A percentile compares a stretch with the other conserved stretches of the same genome.
phyloP scores from a whole-genome alignment of 2,888 invertebrate species.

The Athalia rosae region DNA sequence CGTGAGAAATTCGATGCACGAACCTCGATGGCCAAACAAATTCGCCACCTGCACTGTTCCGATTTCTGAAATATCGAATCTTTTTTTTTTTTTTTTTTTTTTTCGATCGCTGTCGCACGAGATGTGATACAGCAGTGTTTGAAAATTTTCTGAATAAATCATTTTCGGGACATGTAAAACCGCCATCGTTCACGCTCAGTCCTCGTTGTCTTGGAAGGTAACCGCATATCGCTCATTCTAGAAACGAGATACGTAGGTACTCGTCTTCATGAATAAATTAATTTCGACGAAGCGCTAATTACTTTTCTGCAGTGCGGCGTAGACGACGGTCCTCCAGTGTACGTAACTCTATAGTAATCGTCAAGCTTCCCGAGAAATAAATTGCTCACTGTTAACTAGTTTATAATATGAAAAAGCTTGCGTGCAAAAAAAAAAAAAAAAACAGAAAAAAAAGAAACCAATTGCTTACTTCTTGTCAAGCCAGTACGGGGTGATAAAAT shows the following conservation, averaged over 20 bases:
- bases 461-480: neutral
- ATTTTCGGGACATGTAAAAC: too few relatives aligned
- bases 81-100: too few relatives aligned
- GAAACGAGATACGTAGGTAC: constrained; percentile 4
- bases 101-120: neutral
- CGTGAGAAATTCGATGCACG: neutral
- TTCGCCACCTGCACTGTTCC: too few relatives aligned
- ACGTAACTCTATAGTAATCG: constrained; percentile 19
- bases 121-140: too few relatives aligned
- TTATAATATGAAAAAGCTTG: neutral
- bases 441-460: neutral
- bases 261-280: constrained; percentile 24
- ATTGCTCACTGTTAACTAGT: neutral
- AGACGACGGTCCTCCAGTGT: too few relatives aligned
- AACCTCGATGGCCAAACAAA: too few relatives aligned
- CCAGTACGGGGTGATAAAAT: neutral
- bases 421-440: too few relatives aligned
- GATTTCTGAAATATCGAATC: too few relatives aligned
- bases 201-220: too few relatives aligned
- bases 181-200: too few relatives aligned
- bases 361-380: constrained; percentile 2
- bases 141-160: too few relatives aligned
- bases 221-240: constrained; percentile 3
- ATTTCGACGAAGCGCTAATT: constrained; percentile 20
- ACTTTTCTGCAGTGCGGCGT: neutral